A percentile compares a stretch with the other conserved stretches of the same genome.
Conservation (phyloP, 2,113 vertebrate genomes). For the Pycnonotus jocosus region DNA sequence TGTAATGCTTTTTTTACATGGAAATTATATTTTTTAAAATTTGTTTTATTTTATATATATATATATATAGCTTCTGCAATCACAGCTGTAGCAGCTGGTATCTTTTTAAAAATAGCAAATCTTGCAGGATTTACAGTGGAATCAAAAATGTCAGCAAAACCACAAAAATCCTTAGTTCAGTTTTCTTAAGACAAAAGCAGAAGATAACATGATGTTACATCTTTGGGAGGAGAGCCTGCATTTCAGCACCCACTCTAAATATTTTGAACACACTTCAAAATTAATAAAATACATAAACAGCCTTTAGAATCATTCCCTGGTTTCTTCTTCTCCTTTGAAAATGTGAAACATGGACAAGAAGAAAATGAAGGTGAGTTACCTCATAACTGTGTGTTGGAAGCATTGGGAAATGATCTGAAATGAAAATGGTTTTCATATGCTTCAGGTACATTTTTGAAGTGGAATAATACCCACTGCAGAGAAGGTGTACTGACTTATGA, state of each 20-base stretch:
- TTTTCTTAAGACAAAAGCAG: background rate
- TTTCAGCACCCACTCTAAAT: accelerated
- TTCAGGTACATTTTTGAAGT: background rate
- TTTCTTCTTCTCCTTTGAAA: background rate
- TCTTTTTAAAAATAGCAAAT: background rate
- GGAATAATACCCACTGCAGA: background rate
- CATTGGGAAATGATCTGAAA: background rate
- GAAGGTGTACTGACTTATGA: background rate
- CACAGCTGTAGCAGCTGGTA: accelerated
- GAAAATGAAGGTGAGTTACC: background rate
- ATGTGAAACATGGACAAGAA: background rate
- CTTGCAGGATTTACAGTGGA: background rate
- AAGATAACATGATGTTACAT: background rate
- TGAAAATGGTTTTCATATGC: background rate
- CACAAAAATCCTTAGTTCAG: background rate
- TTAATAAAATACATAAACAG: background rate
- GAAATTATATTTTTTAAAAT: accelerated
- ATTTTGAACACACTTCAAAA: background rate
- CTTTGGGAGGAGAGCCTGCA: background rate
- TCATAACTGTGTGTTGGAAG: background rate
- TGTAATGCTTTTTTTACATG: background rate
- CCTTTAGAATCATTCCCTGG: background rate
- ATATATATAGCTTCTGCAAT: background rate
- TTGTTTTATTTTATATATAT: background rate
- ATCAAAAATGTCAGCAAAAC: background rate